Percentiles rank a stretch among this genome's conserved stretches.
Conservation (phyloP, 2,888 invertebrate species). For the Drymonia ruficornis region DNA sequence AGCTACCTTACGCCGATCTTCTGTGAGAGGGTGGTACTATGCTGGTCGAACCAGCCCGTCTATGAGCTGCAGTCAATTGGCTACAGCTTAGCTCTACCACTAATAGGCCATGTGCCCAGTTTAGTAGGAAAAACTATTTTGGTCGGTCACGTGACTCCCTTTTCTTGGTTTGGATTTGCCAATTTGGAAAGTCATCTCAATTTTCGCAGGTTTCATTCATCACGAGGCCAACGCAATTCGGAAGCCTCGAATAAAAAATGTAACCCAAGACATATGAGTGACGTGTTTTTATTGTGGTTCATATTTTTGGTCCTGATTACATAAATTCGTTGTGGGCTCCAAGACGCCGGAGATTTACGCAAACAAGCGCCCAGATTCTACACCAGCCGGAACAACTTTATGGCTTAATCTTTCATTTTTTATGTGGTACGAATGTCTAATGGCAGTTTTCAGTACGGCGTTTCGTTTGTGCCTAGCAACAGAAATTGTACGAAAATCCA, state of each 20-base stretch:
- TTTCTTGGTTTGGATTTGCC: too few species aligned
- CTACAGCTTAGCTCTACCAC: too few species aligned
- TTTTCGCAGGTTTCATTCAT: neutral
- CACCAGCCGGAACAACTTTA: constrained; percentile 36
- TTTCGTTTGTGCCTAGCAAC: neutral
- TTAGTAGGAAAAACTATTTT: too few species aligned
- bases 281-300: constrained; percentile 42
- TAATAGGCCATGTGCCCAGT: too few species aligned
- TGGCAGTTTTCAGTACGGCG: too few species aligned
- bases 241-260: constrained; percentile 8
- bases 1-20: too few species aligned
- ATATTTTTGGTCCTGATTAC: constrained; percentile 48
- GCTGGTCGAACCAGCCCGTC: too few species aligned
- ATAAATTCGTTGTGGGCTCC: constrained; percentile 39
- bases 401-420: constrained; percentile 47
- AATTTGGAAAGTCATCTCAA: neutral
- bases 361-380: constrained; percentile 42
- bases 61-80: too few species aligned
- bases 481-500: constrained; percentile 16
- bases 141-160: too few species aligned
- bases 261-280: constrained; percentile 30
- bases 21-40: too few species aligned
- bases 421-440: constrained; percentile 32
- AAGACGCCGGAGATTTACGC: constrained; percentile 40
- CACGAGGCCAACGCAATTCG: neutral